Percentiles rank a stretch among this genome's conserved stretches.
phyloP scores from a whole-genome alignment of 2,888 invertebrate species.

The Mesorhabditis spiculigera region DNA sequence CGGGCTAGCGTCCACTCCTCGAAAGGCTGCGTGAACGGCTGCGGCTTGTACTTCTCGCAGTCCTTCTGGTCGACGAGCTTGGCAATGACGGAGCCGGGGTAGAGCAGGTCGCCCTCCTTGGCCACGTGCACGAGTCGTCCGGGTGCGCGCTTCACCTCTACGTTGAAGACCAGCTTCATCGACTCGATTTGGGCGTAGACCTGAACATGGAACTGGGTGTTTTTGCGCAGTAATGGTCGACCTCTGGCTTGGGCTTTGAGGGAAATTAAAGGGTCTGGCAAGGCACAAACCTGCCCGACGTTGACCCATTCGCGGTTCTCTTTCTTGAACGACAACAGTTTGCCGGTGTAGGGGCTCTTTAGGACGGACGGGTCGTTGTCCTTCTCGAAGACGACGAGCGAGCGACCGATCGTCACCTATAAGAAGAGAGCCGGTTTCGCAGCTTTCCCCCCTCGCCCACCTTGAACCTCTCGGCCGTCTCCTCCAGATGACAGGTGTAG shows the following conservation, averaged over 20 bases:
- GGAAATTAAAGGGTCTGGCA: too few relatives aligned
- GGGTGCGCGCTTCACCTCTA: constrained; percentile 69
- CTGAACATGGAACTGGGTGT: too few relatives aligned
- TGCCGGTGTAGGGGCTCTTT: constrained; percentile 62
- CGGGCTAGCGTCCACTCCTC: constrained; percentile 26
- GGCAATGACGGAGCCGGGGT: constrained; percentile 55
- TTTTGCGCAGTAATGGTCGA: too few relatives aligned
- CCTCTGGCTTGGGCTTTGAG: too few relatives aligned
- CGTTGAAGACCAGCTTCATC: constrained; percentile 99
- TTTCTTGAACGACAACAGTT: constrained; percentile 61
- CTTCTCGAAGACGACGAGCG: constrained; percentile 95
- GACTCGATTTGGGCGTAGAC: constrained; percentile 96
- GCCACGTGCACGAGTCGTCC: constrained; percentile 40
- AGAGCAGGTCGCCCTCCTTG: constrained; percentile 53
- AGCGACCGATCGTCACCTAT: constrained; percentile 87
- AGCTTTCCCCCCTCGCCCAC: constrained; percentile 13
- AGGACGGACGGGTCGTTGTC: constrained; percentile 94
- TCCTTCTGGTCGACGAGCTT: constrained; percentile 45
- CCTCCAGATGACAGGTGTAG: constrained; percentile 92
- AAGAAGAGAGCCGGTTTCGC: constrained; percentile 1
- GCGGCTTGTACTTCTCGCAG: constrained; percentile 38
- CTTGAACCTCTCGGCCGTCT: constrained; percentile 71
- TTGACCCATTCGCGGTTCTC: constrained; percentile 92
- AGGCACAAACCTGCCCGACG: constrained; percentile 70
- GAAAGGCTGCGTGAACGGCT: constrained; percentile 30